Conservation (phyloP, 2,113 vertebrate species). For the Gobius niger region DNA sequence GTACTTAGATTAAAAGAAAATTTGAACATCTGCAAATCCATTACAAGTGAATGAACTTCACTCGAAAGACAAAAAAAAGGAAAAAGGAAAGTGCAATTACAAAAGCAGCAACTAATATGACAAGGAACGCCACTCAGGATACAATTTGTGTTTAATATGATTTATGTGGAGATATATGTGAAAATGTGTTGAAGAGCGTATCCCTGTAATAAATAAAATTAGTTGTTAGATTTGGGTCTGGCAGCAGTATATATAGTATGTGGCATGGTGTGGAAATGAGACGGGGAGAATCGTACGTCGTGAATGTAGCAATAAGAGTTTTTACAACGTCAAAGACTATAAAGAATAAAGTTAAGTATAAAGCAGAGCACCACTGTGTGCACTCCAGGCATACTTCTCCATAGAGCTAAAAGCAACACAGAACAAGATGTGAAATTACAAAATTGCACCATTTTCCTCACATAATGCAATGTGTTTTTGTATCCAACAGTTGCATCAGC, state of each 20-base stretch:
- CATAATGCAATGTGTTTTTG: neutral
- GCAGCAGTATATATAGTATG: no score
- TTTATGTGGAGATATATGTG: no score
- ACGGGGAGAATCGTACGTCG: no score
- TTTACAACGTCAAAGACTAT: neutral
- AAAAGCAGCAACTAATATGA: neutral
- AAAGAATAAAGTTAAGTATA: neutral
- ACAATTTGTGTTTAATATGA: neutral
- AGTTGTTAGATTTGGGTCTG: no score
- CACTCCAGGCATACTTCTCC: neutral
- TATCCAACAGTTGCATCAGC: neutral
- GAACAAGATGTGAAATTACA: neutral
- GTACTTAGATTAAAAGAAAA: slow-evolving; percentile 14
- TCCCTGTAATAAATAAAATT: no score
- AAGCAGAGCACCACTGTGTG: neutral
- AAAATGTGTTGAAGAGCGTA: no score
- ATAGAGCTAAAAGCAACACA: neutral
- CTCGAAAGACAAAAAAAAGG: neutral
- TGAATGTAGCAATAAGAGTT: no score
- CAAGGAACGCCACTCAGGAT: neutral
- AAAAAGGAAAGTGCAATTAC: neutral
- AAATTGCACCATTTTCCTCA: neutral
- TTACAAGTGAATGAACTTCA: slow-evolving; percentile 12
- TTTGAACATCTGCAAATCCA: slow-evolving; percentile 14
- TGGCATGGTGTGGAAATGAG: no score